Evolutionary conservation across 2,113 vertebrate species (phyloP).

Genomic region (Oryzias melastigma): DNA sequence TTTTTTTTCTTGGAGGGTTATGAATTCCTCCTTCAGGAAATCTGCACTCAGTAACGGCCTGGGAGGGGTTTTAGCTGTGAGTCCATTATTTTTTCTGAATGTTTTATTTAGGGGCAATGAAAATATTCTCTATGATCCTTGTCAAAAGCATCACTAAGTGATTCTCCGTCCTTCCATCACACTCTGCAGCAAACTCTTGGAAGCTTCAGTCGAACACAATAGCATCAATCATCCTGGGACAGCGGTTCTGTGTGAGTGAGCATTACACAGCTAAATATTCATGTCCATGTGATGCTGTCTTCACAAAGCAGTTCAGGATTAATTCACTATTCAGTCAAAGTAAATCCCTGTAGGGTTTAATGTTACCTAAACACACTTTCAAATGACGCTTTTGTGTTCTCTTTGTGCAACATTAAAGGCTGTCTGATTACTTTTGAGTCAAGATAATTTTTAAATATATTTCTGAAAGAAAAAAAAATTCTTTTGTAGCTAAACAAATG

Average conservation of each 20-base stretch:
- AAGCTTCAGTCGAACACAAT: conserved; percentile 2
- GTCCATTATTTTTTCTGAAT: conserved; percentile 9
- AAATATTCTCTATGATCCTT: conserved; percentile 16
- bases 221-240: conserved; percentile 17
- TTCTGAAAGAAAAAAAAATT: too few species aligned
- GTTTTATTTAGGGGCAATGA: conserved; percentile 16
- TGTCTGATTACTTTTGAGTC: neutral
- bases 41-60: conserved; percentile 33
- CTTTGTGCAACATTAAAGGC: conserved; percentile 13
- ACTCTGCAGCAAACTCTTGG: neutral
- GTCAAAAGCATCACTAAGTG: conserved; percentile 28
- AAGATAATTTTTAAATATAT: too few species aligned
- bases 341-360: conserved; percentile 16
- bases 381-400: conserved; percentile 16
- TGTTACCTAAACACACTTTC: conserved; percentile 1
- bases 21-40: conserved; percentile 33
- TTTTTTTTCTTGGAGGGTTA: conserved; percentile 41
- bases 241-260: conserved; percentile 31
- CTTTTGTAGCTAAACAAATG: too few species aligned
- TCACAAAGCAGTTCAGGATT: conserved; percentile 36
- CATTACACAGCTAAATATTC: conserved; percentile 36
- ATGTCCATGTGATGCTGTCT: conserved; percentile 22
- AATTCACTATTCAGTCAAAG: conserved; percentile 28
- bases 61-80: conserved; percentile 4
- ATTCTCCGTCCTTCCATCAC: conserved; percentile 22